Evolutionary conservation across 2,797 vertebrate species (phyloP), one percentile per base, ranked within the genome.

Genomic region (Acropternis orthonyx): DNA sequence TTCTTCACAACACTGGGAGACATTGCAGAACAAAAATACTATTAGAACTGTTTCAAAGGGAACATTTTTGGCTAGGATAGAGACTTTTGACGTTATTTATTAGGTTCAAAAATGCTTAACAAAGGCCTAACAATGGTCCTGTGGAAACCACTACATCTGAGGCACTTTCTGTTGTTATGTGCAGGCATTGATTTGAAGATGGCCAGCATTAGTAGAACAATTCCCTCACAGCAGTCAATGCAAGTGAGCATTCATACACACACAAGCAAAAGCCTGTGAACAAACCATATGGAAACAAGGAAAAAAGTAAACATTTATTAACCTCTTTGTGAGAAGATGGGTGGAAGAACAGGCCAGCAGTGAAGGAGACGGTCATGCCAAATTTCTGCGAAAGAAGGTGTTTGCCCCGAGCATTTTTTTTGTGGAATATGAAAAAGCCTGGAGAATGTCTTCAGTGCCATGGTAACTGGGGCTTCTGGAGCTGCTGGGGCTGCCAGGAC

Each of bases 1-100:
- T 96, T 98, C 98, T 98, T 99, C 98, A 97, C 98, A 98, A 98
- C 96, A 97, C 97, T 95, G 96, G 96, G 98, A 98, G 98, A 99
- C 98, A 97, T 96, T 28, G 30, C 93, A 71, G 97, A 97, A 98
- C 98, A 98, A 98, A 98, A 98, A 98, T 97, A 97, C 98, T 98
- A 98, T 98, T 98, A 99, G 98, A 98, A 98, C 98, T 98, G 97
- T 97, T 98, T 98, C 98, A 98, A 98, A 98, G 97, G 98, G 97
- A 95, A 98, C 98, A 98, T 98, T 98, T 98, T 97, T 98, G 97
- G 97, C 97, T 72, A 96, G 82, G 97, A 98, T 96, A 95, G 97
- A 98, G 98, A 98, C 98, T 98, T 98, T 98, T 98, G 98, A 98
- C 95, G 97, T 99, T 98, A 98, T 99, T 99, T 99, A 98, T 98